Percentiles rank a stretch among this genome's conserved stretches.
Evolutionary conservation across 1,140 invertebrate species (phyloP).

Genomic region (Macrotrachela quadricornifera): DNA sequence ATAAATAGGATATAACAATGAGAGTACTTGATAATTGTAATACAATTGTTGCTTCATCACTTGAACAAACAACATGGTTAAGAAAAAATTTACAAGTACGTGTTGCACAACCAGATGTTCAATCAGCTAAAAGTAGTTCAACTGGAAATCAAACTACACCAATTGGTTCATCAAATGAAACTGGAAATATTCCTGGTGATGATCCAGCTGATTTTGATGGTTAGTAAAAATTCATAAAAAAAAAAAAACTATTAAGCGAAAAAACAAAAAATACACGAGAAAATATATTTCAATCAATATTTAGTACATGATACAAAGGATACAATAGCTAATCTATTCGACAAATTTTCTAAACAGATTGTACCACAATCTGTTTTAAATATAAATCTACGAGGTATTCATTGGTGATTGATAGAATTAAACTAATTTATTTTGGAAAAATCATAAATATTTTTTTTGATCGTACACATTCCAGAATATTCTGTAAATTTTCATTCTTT

Average conservation of each 20-base stretch:
- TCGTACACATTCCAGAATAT: no score
- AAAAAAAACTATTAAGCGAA: neutral
- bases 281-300: no score
- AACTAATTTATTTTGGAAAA: no score
- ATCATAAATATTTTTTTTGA: no score
- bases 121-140: constrained; percentile 12
- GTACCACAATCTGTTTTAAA: no score
- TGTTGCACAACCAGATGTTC: constrained; percentile 32
- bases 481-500: no score
- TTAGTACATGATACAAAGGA: no score
- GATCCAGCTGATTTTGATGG: constrained; percentile 6
- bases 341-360: no score
- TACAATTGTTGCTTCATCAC: constrained; percentile 61
- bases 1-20: constrained; percentile 22
- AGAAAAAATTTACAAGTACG: constrained; percentile 63
- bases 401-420: no score
- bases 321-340: no score
- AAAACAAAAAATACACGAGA: no score
- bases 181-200: constrained; percentile 3
- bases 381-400: no score
- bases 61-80: constrained; percentile 75
- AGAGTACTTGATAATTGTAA: constrained; percentile 60
- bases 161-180: neutral
- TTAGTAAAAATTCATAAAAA: neutral
- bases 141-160: constrained; percentile 11